Evolutionary conservation across 2,888 invertebrate species (phyloP).

Genomic region (Drosophila sordidula): DNA sequence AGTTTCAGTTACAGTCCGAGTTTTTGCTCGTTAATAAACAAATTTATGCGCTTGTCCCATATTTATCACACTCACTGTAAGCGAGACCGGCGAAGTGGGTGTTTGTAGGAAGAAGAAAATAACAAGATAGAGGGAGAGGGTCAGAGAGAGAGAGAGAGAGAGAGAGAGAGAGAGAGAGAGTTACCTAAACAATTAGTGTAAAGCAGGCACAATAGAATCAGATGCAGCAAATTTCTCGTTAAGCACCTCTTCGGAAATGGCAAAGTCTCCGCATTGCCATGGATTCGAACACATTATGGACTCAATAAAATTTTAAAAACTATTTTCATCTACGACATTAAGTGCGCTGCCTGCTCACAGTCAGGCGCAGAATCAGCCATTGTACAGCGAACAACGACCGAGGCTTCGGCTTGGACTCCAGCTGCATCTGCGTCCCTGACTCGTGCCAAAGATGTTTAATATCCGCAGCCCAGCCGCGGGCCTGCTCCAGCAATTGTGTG

Average conservation of each 20-base stretch:
- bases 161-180: slow-evolving; percentile 7
- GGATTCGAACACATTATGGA: slow-evolving; percentile 46
- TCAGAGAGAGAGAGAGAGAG: not conserved
- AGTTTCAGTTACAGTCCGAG: slow-evolving; percentile 28
- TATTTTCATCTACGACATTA: slow-evolving; percentile 46
- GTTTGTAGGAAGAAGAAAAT: not conserved
- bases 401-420: slow-evolving; percentile 16
- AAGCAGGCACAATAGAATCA: slow-evolving; percentile 49
- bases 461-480: slow-evolving; percentile 57
- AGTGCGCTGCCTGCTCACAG: slow-evolving; percentile 30
- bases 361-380: too few relatives aligned
- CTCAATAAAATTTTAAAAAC: slow-evolving; percentile 62
- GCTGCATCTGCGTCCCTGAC: slow-evolving; percentile 32
- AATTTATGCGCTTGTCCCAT: slow-evolving; percentile 74
- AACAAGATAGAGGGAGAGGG: not conserved
- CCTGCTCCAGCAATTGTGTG: slow-evolving; percentile 59
- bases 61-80: slow-evolving; percentile 51
- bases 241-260: not conserved
- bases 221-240: slow-evolving; percentile 32
- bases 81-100: slow-evolving; percentile 1
- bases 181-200: slow-evolving; percentile 61
- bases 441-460: slow-evolving; percentile 79
- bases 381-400: slow-evolving; percentile 11
- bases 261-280: not conserved
- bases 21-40: slow-evolving; percentile 63